These are phyloP conservation scores for Allobates femoralis DNA, from an alignment of 2,797 vertebrate genomes.

Conservation along the genomic window DNA sequence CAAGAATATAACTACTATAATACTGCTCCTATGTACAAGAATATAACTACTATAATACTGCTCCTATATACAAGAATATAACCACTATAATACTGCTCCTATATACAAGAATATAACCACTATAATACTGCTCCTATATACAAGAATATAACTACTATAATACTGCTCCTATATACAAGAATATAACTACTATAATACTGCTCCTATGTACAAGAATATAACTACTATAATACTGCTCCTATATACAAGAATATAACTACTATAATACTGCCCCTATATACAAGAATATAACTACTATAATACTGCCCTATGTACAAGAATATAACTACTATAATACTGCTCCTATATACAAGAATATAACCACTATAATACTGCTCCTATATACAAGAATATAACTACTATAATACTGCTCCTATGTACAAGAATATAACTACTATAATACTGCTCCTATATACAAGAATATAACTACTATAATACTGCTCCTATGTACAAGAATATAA, in stretches of 20 bases:
- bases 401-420: too few relatives aligned
- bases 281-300: too few relatives aligned
- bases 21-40: background rate
- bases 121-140: background rate
- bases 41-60: slow-evolving; percentile 5
- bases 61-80: background rate
- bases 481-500: too few relatives aligned
- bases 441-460: too few relatives aligned
- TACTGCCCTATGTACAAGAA: too few relatives aligned
- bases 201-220: background rate
- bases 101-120: background rate
- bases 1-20: slow-evolving; percentile 8
- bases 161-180: background rate
- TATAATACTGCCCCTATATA: too few relatives aligned
- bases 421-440: too few relatives aligned
- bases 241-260: background rate
- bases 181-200: background rate
- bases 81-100: background rate
- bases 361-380: too few relatives aligned
- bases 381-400: too few relatives aligned
- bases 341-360: too few relatives aligned
- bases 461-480: too few relatives aligned
- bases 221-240: background rate
- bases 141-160: slow-evolving; percentile 8
- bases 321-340: too few relatives aligned